These are phyloP conservation scores for Aphis craccivora DNA, from an alignment of 1,140 invertebrate genomes.

Conservation along the genomic window DNA sequence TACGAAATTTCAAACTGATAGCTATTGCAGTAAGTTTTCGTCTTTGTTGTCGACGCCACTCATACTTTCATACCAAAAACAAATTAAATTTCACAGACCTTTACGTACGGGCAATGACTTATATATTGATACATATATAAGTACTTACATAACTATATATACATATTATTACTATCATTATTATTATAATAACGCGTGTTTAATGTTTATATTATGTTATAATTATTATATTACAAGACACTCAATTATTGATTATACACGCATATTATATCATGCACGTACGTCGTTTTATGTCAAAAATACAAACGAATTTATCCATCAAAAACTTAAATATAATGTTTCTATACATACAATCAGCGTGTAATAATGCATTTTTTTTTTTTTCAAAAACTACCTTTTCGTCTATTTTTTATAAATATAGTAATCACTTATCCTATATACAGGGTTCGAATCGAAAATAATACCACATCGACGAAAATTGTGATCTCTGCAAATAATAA, in stretches of 20 bases:
- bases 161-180: background rate
- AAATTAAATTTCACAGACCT: background rate
- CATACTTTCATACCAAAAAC: background rate
- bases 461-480: background rate
- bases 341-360: background rate
- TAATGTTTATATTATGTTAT: background rate
- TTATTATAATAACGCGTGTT: constrained; percentile 18
- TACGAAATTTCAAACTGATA: background rate
- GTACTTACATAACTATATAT: no score
- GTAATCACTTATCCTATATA: background rate
- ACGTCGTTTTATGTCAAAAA: background rate
- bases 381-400: background rate
- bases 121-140: background rate
- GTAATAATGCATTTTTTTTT: background rate
- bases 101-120: background rate
- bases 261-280: background rate
- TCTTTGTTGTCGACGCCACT: background rate
- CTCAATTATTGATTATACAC: background rate
- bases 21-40: background rate
- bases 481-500: background rate
- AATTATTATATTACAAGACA: background rate
- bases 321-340: background rate
- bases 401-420: background rate
- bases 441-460: background rate
- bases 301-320: background rate